Evolutionary conservation across 2,888 invertebrate genomes (phyloP).

Genomic region (Drosophila bunnanda): DNA sequence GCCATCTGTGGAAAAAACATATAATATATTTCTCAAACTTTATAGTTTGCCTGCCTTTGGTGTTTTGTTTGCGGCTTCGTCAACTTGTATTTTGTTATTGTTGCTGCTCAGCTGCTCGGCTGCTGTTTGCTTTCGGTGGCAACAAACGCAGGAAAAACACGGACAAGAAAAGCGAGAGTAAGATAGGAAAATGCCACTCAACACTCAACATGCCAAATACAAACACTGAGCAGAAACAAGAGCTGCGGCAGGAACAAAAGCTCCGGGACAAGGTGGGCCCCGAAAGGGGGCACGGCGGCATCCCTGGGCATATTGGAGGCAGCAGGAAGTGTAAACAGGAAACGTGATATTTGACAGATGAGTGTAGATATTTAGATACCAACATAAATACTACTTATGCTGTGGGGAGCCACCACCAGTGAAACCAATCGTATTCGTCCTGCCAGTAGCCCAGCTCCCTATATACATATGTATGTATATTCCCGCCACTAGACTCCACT

Average conservation of each 20-base stretch:
- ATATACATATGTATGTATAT: too few species aligned
- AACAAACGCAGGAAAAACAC: conserved; percentile 25
- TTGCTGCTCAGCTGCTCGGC: conserved; percentile 13
- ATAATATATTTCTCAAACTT: background rate
- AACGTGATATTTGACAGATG: conserved; percentile 81
- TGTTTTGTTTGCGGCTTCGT: background rate
- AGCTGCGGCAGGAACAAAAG: conserved; percentile 1
- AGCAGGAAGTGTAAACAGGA: conserved; percentile 72
- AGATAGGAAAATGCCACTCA: conserved; percentile 55
- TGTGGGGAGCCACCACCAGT: conserved; percentile 29
- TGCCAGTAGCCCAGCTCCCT: background rate
- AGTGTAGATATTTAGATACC: conserved; percentile 77
- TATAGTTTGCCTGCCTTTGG: background rate
- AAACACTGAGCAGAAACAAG: conserved; percentile 54
- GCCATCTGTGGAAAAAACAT: too few species aligned
- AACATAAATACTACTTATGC: conserved; percentile 78
- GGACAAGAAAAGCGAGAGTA: conserved; percentile 11
- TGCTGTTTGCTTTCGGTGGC: conserved; percentile 57
- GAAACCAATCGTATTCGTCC: conserved; percentile 12
- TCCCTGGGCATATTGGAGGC: conserved; percentile 37
- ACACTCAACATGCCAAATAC: conserved; percentile 68
- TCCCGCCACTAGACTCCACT: background rate
- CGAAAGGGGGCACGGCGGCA: conserved; percentile 11
- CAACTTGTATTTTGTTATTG: conserved; percentile 18
- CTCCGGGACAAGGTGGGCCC: background rate